These are phyloP conservation scores for Stomatorhinus walkeri DNA, from an alignment of 2,797 vertebrate species.

Conservation along the genomic window DNA sequence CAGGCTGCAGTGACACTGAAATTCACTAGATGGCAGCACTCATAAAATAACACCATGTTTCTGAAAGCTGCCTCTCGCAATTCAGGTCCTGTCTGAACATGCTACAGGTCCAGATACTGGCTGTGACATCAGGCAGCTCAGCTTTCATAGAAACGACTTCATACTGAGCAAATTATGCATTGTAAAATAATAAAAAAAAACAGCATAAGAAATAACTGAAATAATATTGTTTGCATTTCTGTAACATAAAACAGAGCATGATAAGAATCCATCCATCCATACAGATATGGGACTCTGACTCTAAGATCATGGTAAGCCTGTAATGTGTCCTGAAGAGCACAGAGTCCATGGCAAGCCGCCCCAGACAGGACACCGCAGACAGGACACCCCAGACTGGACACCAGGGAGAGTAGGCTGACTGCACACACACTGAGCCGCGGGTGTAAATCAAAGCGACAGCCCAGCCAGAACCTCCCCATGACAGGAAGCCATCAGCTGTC, in stretches of 20 bases:
- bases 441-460: background rate
- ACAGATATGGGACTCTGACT: background rate
- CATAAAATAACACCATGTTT: conserved; percentile 32
- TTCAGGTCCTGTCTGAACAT: background rate
- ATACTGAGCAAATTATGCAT: background rate
- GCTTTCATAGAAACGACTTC: background rate
- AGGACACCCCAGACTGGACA: background rate
- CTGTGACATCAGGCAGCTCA: background rate
- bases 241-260: background rate
- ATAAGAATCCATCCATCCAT: background rate
- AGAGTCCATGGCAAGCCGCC: background rate
- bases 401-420: background rate
- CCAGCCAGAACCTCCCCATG: background rate
- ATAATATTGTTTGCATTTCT: background rate
- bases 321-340: background rate
- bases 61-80: background rate
- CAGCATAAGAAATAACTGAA: background rate
- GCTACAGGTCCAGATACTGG: background rate
- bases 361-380: background rate
- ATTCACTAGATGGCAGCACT: conserved; percentile 67
- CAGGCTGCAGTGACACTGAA: conserved; percentile 17
- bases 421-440: background rate
- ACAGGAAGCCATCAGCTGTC: background rate
- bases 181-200: background rate
- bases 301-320: background rate